Conservation (phyloP, 2,888 invertebrate species). For the Chelonus formosanus region DNA sequence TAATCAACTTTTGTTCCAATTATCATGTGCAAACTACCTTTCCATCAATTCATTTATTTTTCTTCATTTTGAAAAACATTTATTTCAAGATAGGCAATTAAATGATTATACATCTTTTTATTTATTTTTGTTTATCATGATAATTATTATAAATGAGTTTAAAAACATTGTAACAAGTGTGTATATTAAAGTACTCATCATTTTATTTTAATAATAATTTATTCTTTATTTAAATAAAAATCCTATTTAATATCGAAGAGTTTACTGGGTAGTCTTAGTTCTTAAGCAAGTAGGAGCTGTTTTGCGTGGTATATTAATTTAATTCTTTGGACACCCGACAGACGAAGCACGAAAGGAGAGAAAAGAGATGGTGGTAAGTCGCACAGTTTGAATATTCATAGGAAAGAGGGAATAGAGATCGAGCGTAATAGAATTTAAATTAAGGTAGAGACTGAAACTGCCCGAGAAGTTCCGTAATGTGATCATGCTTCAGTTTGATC, state of each 20-base stretch:
- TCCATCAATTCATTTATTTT: no score
- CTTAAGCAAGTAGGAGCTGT: slow-evolving; percentile 44
- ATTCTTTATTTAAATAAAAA: not conserved
- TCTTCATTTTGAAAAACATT: no score
- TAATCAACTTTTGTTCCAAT: slow-evolving; percentile 26
- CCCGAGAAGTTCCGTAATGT: slow-evolving; percentile 56
- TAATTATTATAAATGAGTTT: no score
- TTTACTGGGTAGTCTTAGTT: slow-evolving; percentile 9
- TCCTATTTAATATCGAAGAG: no score
- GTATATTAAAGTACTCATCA: no score
- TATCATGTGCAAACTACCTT: no score
- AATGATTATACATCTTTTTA: no score
- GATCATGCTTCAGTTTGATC: slow-evolving; percentile 41
- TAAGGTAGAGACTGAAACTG: slow-evolving; percentile 57
- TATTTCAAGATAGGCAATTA: no score
- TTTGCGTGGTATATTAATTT: slow-evolving; percentile 64
- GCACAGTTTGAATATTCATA: slow-evolving; percentile 64
- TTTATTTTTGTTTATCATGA: no score
- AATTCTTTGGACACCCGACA: slow-evolving; percentile 65
- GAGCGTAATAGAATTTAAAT: slow-evolving; percentile 65
- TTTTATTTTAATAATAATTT: not conserved
- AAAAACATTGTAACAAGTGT: no score
- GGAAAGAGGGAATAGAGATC: slow-evolving; percentile 65
- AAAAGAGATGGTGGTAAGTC: slow-evolving; percentile 44
- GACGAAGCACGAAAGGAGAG: slow-evolving; percentile 48